These are phyloP conservation scores for Microcebus murinus DNA, from an alignment of 2,113 vertebrate genomes.

Conservation along the genomic window DNA sequence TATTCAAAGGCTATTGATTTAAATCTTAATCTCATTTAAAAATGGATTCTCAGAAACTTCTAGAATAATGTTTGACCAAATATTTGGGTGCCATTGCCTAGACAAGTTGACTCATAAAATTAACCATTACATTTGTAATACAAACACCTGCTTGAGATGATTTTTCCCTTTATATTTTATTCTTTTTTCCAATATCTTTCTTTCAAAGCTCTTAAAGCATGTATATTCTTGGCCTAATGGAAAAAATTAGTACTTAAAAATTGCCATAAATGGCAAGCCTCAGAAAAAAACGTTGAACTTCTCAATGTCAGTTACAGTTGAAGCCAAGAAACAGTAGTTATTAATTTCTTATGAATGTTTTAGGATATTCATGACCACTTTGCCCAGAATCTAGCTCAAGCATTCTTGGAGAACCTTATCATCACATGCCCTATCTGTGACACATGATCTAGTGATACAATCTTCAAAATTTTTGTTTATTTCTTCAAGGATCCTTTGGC, in stretches of 20 bases:
- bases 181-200: not conserved
- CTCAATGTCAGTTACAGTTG: constrained; percentile 11
- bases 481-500: not conserved
- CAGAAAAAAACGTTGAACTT: constrained; percentile 50
- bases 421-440: not conserved
- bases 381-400: not conserved
- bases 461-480: not conserved
- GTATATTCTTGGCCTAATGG: not conserved
- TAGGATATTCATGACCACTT: constrained; percentile 12
- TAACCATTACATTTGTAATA: not conserved
- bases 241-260: constrained; percentile 22
- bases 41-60: not conserved
- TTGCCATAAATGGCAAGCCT: not conserved
- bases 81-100: not conserved
- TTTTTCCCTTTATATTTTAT: not conserved
- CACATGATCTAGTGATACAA: not conserved
- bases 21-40: not conserved
- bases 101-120: not conserved
- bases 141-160: not conserved
- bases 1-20: not conserved
- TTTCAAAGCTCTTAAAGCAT: not conserved
- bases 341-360: constrained; percentile 15
- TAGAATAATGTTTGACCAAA: not conserved
- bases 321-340: constrained; percentile 2
- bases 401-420: not conserved